Percentiles rank a stretch among this genome's conserved stretches.
Conservation (phyloP, 2,113 vertebrate species). For the Oreocharis arfaki region DNA sequence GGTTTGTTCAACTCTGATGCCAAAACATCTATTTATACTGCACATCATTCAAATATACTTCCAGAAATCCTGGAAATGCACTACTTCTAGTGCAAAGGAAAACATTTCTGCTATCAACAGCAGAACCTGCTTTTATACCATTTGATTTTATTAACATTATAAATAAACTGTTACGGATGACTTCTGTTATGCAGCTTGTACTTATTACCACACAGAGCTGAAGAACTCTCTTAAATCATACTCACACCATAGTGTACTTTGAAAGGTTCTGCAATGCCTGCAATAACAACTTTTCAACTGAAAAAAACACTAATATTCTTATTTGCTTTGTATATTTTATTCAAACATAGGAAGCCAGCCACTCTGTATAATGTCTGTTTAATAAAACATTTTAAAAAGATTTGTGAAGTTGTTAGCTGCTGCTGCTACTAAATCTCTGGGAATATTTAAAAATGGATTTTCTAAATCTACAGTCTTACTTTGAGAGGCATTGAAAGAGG, state of each 20-base stretch:
- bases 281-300: not conserved
- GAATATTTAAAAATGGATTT: constrained; percentile 25
- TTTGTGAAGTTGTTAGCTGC: not conserved
- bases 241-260: not conserved
- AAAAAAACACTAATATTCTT: not conserved
- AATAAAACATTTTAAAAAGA: not conserved
- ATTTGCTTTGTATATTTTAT: not conserved
- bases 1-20: not conserved
- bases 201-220: not conserved
- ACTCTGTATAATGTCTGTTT: not conserved
- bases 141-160: not conserved
- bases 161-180: not conserved
- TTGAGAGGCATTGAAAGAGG: not conserved
- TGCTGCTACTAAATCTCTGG: not conserved
- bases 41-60: not conserved
- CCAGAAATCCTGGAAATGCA: not conserved
- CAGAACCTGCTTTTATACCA: not conserved
- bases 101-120: not conserved
- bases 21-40: not conserved
- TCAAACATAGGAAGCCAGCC: not conserved
- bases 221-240: not conserved
- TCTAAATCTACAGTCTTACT: not conserved
- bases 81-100: not conserved
- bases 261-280: not conserved
- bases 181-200: not conserved